These are phyloP conservation scores for Pseudobourletiella spinata DNA, from an alignment of 1,140 invertebrate species.

Conservation along the genomic window DNA sequence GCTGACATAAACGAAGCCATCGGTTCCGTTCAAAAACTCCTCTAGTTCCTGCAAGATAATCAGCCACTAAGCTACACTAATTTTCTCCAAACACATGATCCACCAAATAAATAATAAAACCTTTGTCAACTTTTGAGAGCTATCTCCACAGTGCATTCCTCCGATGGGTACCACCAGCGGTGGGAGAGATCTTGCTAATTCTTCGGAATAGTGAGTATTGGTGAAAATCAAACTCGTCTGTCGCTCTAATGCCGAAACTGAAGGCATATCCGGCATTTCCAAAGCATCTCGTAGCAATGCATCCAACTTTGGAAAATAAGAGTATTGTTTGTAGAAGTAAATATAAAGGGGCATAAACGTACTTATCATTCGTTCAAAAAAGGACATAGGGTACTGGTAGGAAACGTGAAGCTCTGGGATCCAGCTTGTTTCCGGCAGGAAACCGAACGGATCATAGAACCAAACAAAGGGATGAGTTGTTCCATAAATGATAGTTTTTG, in stretches of 20 bases:
- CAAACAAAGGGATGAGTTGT: conserved; percentile 2
- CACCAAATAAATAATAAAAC: neutral
- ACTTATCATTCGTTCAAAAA: conserved; percentile 11
- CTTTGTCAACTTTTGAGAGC: neutral
- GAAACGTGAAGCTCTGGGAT: conserved; percentile 2
- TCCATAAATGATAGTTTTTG: conserved; percentile 33
- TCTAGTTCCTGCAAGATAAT: neutral
- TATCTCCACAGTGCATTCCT: conserved; percentile 17
- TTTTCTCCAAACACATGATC: no score
- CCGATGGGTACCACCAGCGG: conserved; percentile 11
- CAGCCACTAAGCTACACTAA: neutral
- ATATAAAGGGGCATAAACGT: neutral
- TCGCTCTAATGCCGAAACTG: neutral
- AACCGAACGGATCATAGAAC: conserved; percentile 11
- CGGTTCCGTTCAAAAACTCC: neutral
- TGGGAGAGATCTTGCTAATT: conserved; percentile 11
- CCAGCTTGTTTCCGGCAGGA: conserved; percentile 7
- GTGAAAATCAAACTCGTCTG: conserved; percentile 6
- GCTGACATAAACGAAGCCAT: conserved; percentile 27
- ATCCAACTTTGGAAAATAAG: neutral
- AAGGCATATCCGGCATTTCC: conserved; percentile 11
- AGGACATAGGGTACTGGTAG: neutral
- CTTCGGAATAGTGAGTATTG: conserved; percentile 16
- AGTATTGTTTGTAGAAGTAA: neutral
- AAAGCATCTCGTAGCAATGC: neutral